A percentile compares a stretch with the other conserved stretches of the same genome.
phyloP scores from a whole-genome alignment of 2,113 vertebrate genomes.

The Kryptolebias marmoratus region DNA sequence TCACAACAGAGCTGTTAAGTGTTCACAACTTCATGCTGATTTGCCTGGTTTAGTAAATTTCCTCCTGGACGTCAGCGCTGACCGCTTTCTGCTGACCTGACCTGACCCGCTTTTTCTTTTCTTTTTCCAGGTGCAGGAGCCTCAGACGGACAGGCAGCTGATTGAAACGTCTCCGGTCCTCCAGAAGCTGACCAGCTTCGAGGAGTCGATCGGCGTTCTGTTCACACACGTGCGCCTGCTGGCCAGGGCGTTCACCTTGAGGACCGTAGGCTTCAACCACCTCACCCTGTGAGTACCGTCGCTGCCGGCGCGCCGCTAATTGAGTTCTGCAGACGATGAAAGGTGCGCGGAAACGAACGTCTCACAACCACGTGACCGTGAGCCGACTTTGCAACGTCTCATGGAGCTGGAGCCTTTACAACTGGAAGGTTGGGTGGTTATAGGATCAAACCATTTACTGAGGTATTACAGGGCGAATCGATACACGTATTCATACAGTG shows the following conservation, averaged over 20 bases:
- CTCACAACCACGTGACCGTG: no score
- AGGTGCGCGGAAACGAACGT: no score
- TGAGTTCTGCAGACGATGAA: no score
- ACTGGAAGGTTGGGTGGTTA: no score
- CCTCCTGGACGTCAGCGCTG: no score
- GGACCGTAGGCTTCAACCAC: constrained; percentile 98
- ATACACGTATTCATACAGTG: no score
- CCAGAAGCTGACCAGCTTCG: constrained; percentile 95
- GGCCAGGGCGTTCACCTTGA: constrained; percentile 93
- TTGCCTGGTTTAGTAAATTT: background rate
- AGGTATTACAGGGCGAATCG: no score
- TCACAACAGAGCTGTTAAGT: no score
- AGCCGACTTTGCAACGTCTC: no score
- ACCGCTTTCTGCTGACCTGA: background rate
- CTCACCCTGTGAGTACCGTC: constrained; percentile 91
- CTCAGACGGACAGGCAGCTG: constrained; percentile 93
- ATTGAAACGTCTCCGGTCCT: constrained; percentile 97
- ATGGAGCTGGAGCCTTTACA: no score
- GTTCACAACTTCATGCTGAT: no score
- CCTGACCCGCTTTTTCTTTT: background rate
- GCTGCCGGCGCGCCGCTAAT: constrained; percentile 8
- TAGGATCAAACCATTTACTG: no score
- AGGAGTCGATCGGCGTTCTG: constrained; percentile 91
- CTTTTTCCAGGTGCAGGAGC: constrained; percentile 90
- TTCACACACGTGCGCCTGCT: constrained; percentile 95